Base-by-base conservation (phyloP, 53 echinoderm and acorn worm species). In the Echinarachnius parma region DNA sequence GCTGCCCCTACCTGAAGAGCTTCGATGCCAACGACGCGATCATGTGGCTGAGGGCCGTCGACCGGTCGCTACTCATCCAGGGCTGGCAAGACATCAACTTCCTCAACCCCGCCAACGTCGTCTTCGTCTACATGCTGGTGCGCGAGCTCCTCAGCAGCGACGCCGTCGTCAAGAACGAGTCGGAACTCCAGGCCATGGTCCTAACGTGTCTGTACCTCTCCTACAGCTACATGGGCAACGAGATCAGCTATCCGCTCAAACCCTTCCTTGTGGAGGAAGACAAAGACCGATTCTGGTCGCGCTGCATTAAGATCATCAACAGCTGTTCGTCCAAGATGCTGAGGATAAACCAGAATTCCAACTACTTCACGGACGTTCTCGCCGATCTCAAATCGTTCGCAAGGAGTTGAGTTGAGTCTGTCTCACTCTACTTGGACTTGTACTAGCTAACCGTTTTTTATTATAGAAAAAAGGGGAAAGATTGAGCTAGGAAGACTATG, bases 161-260 rank as follows among this genome's bases (percentile, higher is more conserved):
- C 47, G 69, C 82, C 50, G 78, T 87, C 4, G 77, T 82, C 32
- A 74, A 81, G 56, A 85, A 79, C 58, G 91, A 96, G 64, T 86
- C 89, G 35, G 91, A 96, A 48, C 88, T 96, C 21, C 96, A 96
- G 54, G 96, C 91, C 19, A 87, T 86, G 48, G 91, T 96, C 11
- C 80, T 96, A 26, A 96, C 96, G 3, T 96, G 96, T 48, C 86
- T 96, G 22, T 96, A 96, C 53, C 77, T 96, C 0, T 91, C 91
- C 20, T 96, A 96, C 50, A 96, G 96, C 64, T 96, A 96, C 91
- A 96, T 96, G 96, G 96, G 96, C 37, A 96, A 96, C 77, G 96
- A 96, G 67, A 96, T 96, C 59, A 96, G 96, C 80, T 96, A 96
- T 61, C 96, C 96, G 11, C 76, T 96, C 28, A 96, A 96, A 77